Evolutionary conservation across 1,140 invertebrate genomes (phyloP), one percentile per base, ranked within the genome.

Genomic region (Drosophila tani): DNA sequence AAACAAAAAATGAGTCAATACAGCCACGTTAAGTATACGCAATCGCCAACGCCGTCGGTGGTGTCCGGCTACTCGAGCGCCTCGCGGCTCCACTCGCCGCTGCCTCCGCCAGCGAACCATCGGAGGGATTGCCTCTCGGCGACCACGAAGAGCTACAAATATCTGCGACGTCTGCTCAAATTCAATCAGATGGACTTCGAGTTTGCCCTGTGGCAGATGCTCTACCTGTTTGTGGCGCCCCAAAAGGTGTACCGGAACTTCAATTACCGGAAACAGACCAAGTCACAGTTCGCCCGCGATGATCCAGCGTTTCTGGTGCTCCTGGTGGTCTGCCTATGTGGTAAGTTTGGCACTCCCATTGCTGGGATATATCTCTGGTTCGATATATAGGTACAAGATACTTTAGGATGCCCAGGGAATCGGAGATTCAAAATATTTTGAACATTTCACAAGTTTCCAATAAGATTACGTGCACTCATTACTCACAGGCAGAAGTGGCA

Each of bases 101-200:
- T 95, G 32, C 95, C 95, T 40, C 93, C 94, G 1, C 95, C 95
- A 35, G 94, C 93, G 9, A 95, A 95, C 74, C 94, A 95, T 78
- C 93, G 95, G 82, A 94, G 95, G 51, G 95, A 96, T 79, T 97
- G 96, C 81, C 96, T 96, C 88, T 96, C 96, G 65, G 98, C 98
- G 47, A 96, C 97, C 51, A 96, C 97, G 5, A 99, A 99, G 94
- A 95, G 97, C 81, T 98, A 98, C 91, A 98, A 98, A 94, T 99
- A 98, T 93, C 93, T 99, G 41, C 94, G 98, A 80, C 95, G 98
- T 84, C 93, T 99, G 41, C 95, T 99, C 27, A 98, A 98, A 93
- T 98, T 98, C 91, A 95, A 97, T 91, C 99, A 99, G 94, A 99
- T 99, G 99, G 99, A 99, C 93, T 99, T 99, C 94, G 98, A 99